Conservation (phyloP, 2,113 vertebrate genomes). For the Trematocara zebra region DNA sequence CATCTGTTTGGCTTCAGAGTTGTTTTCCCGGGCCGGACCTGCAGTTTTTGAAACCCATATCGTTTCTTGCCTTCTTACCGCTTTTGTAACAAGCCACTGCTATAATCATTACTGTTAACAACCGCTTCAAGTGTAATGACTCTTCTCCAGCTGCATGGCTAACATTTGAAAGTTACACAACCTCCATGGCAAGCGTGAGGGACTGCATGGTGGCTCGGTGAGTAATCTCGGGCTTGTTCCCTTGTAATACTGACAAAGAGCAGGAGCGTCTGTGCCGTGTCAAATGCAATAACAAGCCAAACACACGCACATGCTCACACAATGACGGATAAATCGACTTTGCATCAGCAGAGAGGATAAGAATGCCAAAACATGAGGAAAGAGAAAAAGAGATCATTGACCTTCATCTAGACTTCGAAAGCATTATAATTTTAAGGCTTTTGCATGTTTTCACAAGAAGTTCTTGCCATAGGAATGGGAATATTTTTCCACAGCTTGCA, state of each 20-base stretch:
- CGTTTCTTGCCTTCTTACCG: background rate
- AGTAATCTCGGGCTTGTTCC: conserved; percentile 53
- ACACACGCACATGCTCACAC: background rate
- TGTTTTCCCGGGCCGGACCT: background rate
- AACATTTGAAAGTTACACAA: conserved; percentile 12
- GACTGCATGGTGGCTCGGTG: conserved; percentile 44
- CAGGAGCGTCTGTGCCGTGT: conserved; percentile 53
- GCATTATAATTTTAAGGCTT: conserved; percentile 4
- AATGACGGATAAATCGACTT: conserved; percentile 4
- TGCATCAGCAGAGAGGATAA: background rate
- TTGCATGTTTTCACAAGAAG: conserved; percentile 1
- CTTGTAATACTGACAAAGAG: conserved; percentile 57
- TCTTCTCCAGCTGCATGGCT: conserved; percentile 6
- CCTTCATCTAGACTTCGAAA: background rate
- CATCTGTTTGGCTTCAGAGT: conserved; percentile 13
- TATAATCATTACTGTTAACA: background rate
- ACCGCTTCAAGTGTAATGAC: background rate
- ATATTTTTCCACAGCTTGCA: conserved; percentile 1
- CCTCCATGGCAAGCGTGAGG: background rate
- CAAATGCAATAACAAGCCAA: conserved; percentile 30
- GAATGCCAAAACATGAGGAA: background rate
- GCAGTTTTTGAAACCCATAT: background rate
- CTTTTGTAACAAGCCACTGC: background rate
- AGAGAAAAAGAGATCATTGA: background rate
- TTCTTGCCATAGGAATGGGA: conserved; percentile 4